phyloP scores from a whole-genome alignment of 2,113 vertebrate genomes.

The Terrapene triunguis region DNA sequence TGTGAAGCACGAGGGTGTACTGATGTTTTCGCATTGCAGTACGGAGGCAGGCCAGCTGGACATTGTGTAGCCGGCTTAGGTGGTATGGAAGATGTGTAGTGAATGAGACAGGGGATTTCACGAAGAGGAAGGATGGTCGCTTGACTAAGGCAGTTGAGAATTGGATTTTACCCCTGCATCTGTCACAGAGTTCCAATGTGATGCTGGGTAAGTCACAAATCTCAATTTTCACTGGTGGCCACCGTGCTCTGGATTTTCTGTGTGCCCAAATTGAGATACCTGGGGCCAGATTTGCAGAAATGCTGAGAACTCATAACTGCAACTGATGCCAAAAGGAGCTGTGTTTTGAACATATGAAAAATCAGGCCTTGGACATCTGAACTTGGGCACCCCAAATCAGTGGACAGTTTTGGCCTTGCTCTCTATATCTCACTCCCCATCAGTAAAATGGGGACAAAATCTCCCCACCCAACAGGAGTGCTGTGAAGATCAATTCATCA shows the following conservation, averaged over 20 bases:
- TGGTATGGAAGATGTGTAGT: background rate
- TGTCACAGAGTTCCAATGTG: background rate
- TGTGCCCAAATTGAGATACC: background rate
- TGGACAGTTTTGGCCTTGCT: background rate
- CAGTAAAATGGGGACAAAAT: background rate
- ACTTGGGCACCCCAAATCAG: background rate
- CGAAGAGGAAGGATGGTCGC: background rate
- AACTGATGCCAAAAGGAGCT: background rate
- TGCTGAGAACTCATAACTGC: background rate
- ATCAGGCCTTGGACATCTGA: background rate
- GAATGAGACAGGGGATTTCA: background rate
- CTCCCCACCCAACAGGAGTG: background rate
- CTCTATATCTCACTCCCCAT: background rate
- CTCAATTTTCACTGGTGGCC: background rate
- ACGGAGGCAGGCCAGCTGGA: too few species aligned
- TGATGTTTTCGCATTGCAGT: too few species aligned
- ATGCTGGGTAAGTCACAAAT: background rate
- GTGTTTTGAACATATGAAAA: background rate
- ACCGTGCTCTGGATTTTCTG: background rate
- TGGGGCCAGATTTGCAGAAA: background rate
- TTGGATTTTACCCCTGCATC: background rate
- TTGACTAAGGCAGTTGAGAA: background rate
- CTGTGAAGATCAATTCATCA: background rate
- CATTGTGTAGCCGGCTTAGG: too few species aligned
- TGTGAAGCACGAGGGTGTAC: too few species aligned